Percentiles rank a stretch among this genome's conserved stretches.
Evolutionary conservation across 2,113 vertebrate genomes (phyloP).

Genomic region (Spea bombifrons): DNA sequence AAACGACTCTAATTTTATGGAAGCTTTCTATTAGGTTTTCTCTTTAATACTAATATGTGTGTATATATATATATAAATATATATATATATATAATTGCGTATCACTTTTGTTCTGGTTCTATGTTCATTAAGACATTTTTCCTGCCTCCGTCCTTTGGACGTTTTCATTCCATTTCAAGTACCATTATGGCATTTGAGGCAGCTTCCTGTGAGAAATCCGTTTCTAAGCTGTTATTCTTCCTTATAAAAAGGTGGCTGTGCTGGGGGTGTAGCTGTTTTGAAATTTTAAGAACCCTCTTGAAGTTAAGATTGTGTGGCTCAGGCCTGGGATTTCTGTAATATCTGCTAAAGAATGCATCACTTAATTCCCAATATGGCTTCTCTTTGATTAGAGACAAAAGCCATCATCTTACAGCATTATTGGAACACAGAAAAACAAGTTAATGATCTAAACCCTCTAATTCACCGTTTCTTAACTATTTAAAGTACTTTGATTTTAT

Average conservation of each 20-base stretch:
- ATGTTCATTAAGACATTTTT: slow-evolving; percentile 71
- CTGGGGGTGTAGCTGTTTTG: slow-evolving; percentile 66
- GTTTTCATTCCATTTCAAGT: slow-evolving; percentile 71
- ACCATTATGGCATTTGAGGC: slow-evolving; percentile 80
- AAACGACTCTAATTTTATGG: slow-evolving; percentile 3
- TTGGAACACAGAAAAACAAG: slow-evolving; percentile 78
- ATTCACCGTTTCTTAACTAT: slow-evolving; percentile 73
- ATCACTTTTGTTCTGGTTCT: slow-evolving; percentile 49
- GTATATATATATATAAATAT: too few species aligned
- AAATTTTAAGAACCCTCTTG: slow-evolving; percentile 65
- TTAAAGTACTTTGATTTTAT: slow-evolving; percentile 75
- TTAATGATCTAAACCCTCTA: slow-evolving; percentile 89
- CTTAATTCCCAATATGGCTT: slow-evolving; percentile 76
- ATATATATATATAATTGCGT: not conserved
- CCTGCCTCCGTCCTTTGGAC: slow-evolving; percentile 62
- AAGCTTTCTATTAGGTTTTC: too few species aligned
- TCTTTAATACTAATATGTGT: not conserved
- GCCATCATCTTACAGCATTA: slow-evolving; percentile 78
- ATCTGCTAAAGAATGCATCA: slow-evolving; percentile 66
- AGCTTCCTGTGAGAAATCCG: slow-evolving; percentile 80
- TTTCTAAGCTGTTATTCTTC: slow-evolving; percentile 68
- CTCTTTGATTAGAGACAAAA: slow-evolving; percentile 79
- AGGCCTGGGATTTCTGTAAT: slow-evolving; percentile 76
- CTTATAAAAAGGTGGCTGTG: slow-evolving; percentile 75
- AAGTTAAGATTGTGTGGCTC: slow-evolving; percentile 64